Conservation (phyloP, 2,113 vertebrate species). For the Seriola quinqueradiata region DNA sequence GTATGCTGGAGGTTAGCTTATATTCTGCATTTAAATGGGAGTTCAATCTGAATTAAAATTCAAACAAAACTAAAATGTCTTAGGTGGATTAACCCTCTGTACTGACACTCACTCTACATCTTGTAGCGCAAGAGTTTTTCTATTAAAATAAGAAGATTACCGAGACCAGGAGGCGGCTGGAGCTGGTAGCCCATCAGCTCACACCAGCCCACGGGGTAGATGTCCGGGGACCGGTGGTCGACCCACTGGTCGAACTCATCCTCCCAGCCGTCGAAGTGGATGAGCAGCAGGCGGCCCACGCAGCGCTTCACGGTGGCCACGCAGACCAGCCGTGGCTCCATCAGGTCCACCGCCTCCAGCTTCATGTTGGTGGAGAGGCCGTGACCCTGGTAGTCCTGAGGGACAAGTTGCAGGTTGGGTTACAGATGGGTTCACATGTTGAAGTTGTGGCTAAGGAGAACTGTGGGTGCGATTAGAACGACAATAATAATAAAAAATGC, state of each 20-base stretch:
- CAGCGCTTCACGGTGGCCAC: constrained; percentile 93
- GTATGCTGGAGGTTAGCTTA: no score
- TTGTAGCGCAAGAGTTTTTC: rapidly evolving
- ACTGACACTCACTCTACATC: not conserved
- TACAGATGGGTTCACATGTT: not conserved
- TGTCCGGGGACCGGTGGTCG: constrained; percentile 95
- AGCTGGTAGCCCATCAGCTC: constrained; percentile 94
- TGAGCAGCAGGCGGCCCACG: constrained; percentile 91
- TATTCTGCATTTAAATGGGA: not conserved
- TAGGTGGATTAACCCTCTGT: not conserved
- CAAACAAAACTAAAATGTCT: no score
- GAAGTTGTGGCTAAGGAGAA: not conserved
- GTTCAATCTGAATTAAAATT: not conserved
- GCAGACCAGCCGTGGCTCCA: constrained; percentile 96
- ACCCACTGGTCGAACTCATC: constrained; percentile 98
- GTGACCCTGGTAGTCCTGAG: constrained; percentile 92
- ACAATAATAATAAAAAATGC: no score
- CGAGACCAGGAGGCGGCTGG: constrained; percentile 90
- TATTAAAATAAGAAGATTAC: constrained; percentile 71
- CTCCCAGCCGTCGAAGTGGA: constrained; percentile 98
- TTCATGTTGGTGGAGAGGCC: constrained; percentile 92
- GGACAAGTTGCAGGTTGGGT: not conserved
- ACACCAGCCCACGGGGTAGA: constrained; percentile 97
- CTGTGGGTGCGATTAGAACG: no score
- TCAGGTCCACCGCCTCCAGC: constrained; percentile 96